These are phyloP conservation scores for Bimastos eiseni DNA, from an alignment of 2,888 invertebrate genomes.

Conservation along the genomic window DNA sequence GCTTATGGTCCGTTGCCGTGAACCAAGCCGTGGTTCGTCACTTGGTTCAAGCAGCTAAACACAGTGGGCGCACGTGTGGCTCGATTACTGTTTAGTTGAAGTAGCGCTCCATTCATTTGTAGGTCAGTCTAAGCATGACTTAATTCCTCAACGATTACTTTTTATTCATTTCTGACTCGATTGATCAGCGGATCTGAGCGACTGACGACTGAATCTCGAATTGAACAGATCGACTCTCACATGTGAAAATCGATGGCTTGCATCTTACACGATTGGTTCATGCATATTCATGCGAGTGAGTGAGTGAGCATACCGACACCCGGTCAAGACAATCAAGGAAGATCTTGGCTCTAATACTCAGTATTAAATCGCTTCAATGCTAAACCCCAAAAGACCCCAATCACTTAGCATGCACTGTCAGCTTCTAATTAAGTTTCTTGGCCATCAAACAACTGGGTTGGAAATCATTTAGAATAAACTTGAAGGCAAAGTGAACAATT, in stretches of 20 bases:
- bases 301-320: too few species aligned
- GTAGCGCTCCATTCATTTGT: not conserved
- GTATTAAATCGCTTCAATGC: not conserved
- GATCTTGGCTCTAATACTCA: not conserved
- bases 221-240: not conserved
- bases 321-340: too few species aligned
- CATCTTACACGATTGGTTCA: too few species aligned
- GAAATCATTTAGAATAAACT: not conserved
- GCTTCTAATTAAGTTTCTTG: not conserved
- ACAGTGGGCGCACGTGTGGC: not conserved
- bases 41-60: not conserved
- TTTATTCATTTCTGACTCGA: not conserved
- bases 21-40: not conserved
- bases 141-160: not conserved
- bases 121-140: not conserved
- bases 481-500: too few species aligned
- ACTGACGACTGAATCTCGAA: not conserved
- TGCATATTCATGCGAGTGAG: too few species aligned
- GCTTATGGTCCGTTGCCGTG: not conserved
- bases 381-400: too few species aligned
- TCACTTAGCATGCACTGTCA: too few species aligned
- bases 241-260: not conserved
- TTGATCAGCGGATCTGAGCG: not conserved
- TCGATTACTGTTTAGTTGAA: not conserved
- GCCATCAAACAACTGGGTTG: not conserved